These are phyloP conservation scores for Endotricha flammealis DNA, from an alignment of 2,888 invertebrate species.

Conservation along the genomic window DNA sequence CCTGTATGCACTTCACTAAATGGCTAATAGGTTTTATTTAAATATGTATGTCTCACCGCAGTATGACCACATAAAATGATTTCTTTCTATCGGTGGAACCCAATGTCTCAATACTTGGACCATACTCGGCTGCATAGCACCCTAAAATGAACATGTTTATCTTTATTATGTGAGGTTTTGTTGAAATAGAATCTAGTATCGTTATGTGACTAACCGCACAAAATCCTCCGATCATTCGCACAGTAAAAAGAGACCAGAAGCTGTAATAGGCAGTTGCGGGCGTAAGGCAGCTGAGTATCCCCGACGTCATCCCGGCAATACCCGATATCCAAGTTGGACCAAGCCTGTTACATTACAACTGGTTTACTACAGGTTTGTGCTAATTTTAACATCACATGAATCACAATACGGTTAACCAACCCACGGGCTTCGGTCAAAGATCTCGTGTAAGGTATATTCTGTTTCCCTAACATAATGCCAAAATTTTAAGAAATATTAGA, in stretches of 20 bases:
- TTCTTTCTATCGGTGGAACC: constrained; percentile 68
- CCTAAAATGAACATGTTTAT: too few species aligned
- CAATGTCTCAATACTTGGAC: constrained; percentile 63
- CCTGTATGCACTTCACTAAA: too few species aligned
- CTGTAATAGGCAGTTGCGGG: constrained; percentile 54
- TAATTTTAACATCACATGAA: constrained; percentile 1
- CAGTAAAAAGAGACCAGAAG: constrained; percentile 55
- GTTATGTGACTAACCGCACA: constrained; percentile 71
- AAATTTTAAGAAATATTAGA: too few species aligned
- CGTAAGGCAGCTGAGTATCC: constrained; percentile 52
- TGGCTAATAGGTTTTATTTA: too few species aligned
- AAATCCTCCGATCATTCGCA: constrained; percentile 55
- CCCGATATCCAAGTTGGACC: constrained; percentile 67
- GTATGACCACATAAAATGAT: constrained; percentile 71
- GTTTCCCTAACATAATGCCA: too few species aligned
- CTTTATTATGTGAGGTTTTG: too few species aligned
- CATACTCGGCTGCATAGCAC: constrained; percentile 71
- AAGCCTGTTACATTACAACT: constrained; percentile 31
- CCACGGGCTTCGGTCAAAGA: not conserved
- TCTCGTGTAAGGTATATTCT: too few species aligned
- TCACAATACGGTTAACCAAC: not conserved
- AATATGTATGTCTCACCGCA: constrained; percentile 48
- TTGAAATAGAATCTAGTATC: too few species aligned
- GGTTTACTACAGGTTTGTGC: constrained; percentile 4
- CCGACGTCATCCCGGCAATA: constrained; percentile 53